These are phyloP conservation scores for Nymphicus hollandicus DNA, from an alignment of 2,113 vertebrate species.

Conservation along the genomic window DNA sequence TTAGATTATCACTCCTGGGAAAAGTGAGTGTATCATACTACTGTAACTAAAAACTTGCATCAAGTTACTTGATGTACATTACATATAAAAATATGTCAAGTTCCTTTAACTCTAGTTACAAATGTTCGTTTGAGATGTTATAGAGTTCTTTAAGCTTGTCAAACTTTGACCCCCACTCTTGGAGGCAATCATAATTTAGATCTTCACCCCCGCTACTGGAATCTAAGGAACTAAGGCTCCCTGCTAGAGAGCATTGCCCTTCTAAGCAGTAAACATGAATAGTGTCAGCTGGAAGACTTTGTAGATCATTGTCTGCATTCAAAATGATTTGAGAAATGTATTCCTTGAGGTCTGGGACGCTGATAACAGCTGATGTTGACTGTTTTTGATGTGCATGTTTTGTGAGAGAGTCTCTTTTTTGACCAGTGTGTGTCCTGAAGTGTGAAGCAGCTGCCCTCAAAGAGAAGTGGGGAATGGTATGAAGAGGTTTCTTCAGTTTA, in stretches of 20 bases:
- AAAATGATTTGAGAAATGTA: constrained; percentile 80
- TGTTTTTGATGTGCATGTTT: constrained; percentile 55
- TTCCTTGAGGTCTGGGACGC: constrained; percentile 77
- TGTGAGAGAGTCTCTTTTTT: constrained; percentile 73
- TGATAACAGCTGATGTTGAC: constrained; percentile 63
- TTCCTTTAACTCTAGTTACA: neutral
- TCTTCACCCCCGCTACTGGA: constrained; percentile 68
- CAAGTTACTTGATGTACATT: neutral
- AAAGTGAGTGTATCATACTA: neutral
- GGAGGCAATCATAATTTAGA: constrained; percentile 70
- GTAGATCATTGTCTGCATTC: constrained; percentile 80
- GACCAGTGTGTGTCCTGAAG: constrained; percentile 72
- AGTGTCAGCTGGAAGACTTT: constrained; percentile 75
- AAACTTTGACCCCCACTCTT: constrained; percentile 81
- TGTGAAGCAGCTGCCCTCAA: constrained; percentile 75
- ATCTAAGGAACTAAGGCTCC: constrained; percentile 85
- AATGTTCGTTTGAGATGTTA: constrained; percentile 47
- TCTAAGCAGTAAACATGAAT: constrained; percentile 82
- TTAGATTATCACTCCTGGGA: neutral
- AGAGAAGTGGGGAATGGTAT: constrained; percentile 76
- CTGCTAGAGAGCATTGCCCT: constrained; percentile 74
- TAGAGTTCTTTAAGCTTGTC: constrained; percentile 78
- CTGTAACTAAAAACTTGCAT: neutral
- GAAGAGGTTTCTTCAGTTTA: constrained; percentile 83
- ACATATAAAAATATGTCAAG: neutral